These are phyloP conservation scores for Ophiodon elongatus DNA, from an alignment of 2,113 vertebrate genomes.

Conservation along the genomic window DNA sequence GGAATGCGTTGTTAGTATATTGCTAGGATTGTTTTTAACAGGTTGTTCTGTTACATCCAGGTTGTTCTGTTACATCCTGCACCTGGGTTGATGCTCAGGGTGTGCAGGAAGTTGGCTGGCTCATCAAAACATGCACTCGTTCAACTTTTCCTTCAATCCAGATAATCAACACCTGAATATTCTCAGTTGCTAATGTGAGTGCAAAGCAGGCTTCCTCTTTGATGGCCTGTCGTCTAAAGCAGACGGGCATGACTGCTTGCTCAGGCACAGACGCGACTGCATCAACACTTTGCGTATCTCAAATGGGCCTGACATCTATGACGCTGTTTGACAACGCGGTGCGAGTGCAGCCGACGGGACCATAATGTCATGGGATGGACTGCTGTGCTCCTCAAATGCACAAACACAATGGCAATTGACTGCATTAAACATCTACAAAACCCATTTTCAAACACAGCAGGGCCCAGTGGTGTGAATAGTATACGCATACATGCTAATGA, in stretches of 20 bases:
- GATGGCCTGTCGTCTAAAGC: constrained; percentile 40
- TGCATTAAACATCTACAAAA: background rate
- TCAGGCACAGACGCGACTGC: constrained; percentile 38
- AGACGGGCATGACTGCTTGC: constrained; percentile 55
- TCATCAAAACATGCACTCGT: constrained; percentile 17
- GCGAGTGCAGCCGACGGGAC: constrained; percentile 7
- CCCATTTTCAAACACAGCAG: background rate
- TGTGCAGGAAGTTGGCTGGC: constrained; percentile 28
- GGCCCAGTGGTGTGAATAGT: background rate
- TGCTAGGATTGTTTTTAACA: constrained; percentile 49
- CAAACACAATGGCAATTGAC: constrained; percentile 4
- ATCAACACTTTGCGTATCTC: constrained; percentile 48
- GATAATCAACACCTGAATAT: constrained; percentile 35
- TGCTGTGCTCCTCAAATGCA: constrained; percentile 11
- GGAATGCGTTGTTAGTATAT: constrained; percentile 59
- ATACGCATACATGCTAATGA: background rate
- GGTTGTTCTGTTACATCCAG: constrained; percentile 41
- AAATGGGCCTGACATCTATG: constrained; percentile 45
- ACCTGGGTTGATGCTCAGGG: constrained; percentile 34
- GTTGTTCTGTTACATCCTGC: constrained; percentile 34
- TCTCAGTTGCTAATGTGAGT: constrained; percentile 25
- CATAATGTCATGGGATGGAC: constrained; percentile 25
- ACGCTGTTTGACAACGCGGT: constrained; percentile 53
- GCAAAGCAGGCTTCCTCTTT: constrained; percentile 21
- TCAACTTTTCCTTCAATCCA: background rate